Conservation (phyloP, 2,113 vertebrate species). For the Cisticola juncidis region DNA sequence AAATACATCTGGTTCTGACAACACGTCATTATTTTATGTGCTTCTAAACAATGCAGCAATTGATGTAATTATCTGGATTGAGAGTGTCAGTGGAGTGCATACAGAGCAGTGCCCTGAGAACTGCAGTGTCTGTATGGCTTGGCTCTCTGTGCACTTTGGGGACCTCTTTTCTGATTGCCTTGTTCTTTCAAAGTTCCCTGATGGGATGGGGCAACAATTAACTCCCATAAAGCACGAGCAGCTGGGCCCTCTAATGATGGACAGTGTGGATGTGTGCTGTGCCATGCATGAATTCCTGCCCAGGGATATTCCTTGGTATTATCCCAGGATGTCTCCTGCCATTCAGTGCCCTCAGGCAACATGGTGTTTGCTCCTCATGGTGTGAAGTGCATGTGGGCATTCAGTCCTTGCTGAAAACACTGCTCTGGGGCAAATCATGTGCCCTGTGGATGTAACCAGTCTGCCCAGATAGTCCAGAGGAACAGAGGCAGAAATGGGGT, state of each 20-base stretch:
- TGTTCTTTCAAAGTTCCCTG: not conserved
- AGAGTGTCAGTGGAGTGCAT: not conserved
- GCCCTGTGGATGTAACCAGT: not conserved
- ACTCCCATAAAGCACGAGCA: not conserved
- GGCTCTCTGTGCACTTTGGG: not conserved
- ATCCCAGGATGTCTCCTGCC: not conserved
- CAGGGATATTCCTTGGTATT: not conserved
- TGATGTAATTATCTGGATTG: not conserved
- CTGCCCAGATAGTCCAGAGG: not conserved
- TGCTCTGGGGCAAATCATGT: not conserved
- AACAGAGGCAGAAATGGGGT: not conserved
- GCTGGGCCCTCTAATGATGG: not conserved
- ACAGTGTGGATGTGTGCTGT: not conserved
- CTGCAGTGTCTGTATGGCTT: not conserved
- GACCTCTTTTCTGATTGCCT: not conserved
- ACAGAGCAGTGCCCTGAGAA: not conserved
- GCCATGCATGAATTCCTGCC: not conserved
- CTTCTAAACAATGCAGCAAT: not conserved
- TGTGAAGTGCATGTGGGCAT: fast-evolving
- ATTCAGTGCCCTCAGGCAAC: not conserved
- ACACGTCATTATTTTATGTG: not conserved
- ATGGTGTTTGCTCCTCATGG: not conserved
- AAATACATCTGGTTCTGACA: not conserved
- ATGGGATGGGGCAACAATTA: not conserved
- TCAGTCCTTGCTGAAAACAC: not conserved